Conservation (phyloP, 2,113 vertebrate species). For the Archocentrus centrarchus region DNA sequence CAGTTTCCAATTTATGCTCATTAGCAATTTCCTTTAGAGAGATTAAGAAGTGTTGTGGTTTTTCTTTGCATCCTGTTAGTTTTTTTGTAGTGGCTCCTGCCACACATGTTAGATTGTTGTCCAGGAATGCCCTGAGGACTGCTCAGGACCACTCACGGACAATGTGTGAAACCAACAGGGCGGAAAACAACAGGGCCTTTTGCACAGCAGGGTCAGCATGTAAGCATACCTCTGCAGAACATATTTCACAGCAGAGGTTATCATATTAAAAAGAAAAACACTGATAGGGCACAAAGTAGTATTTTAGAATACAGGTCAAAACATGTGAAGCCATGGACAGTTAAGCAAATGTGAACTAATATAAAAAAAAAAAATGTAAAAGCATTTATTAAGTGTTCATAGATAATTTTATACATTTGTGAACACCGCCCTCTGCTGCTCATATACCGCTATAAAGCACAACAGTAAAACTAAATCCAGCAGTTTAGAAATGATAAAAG, state of each 20-base stretch:
- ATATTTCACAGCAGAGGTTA: neutral
- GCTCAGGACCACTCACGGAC: conserved; percentile 50
- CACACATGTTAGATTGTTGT: conserved; percentile 32
- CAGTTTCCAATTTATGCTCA: neutral
- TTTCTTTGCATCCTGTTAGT: conserved; percentile 23
- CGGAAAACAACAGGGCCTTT: conserved; percentile 58
- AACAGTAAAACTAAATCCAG: neutral
- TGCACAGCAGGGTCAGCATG: conserved; percentile 35
- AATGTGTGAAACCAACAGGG: conserved; percentile 67
- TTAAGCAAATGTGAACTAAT: neutral
- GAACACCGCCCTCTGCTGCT: conserved; percentile 57
- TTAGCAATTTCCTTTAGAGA: conserved; percentile 26
- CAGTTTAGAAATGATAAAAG: neutral
- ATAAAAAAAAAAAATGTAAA: neutral
- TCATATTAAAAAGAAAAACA: neutral
- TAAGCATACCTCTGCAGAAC: conserved; percentile 25
- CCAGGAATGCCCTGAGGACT: conserved; percentile 29
- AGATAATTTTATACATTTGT: fast-evolving
- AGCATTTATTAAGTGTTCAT: neutral
- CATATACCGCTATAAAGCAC: neutral
- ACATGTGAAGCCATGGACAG: neutral
- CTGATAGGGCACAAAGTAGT: neutral
- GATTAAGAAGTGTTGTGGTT: conserved; percentile 25
- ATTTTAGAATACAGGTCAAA: neutral
- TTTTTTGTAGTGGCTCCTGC: neutral